Evolutionary conservation across 1,140 invertebrate genomes (phyloP).

Genomic region (Neomicropteryx cornuta): DNA sequence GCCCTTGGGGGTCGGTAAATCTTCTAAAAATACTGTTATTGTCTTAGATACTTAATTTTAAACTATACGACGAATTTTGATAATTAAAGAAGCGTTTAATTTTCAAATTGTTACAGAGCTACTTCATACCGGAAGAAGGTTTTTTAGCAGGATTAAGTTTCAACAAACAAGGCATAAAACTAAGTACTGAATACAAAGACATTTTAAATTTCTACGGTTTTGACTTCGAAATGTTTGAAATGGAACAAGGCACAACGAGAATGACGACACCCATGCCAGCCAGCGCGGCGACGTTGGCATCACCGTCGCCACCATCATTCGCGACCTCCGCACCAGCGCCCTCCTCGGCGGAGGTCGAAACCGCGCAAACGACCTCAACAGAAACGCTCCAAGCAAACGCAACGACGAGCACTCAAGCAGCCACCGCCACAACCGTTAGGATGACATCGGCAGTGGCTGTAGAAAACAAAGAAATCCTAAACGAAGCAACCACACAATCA

Average conservation of each 20-base stretch:
- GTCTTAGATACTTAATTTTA: too few relatives aligned
- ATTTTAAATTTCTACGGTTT: slow-evolving; percentile 68
- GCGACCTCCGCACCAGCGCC: not conserved
- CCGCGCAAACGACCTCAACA: slow-evolving; percentile 3
- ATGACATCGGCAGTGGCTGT: slow-evolving; percentile 1
- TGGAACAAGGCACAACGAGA: slow-evolving; percentile 8
- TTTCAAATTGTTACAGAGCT: slow-evolving; percentile 58
- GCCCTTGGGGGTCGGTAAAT: too few relatives aligned
- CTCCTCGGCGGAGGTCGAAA: slow-evolving; percentile 3
- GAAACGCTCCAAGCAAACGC: slow-evolving; percentile 8
- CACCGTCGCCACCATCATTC: slow-evolving; percentile 2
- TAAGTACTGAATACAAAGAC: slow-evolving; percentile 55
- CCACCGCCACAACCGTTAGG: slow-evolving; percentile 7
- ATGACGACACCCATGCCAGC: not conserved
- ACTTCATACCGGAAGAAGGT: slow-evolving; percentile 67
- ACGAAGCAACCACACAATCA: slow-evolving; percentile 15
- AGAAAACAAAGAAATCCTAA: too few relatives aligned
- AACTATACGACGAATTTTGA: slow-evolving; percentile 4
- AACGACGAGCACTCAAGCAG: slow-evolving; percentile 9
- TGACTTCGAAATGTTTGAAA: slow-evolving; percentile 41
- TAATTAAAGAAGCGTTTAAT: not conserved
- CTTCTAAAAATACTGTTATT: too few relatives aligned
- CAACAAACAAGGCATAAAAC: slow-evolving; percentile 61
- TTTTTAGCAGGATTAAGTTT: slow-evolving; percentile 66
- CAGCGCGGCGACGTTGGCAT: slow-evolving; percentile 4